Evolutionary conservation across 2,797 vertebrate genomes (phyloP), one percentile per base, ranked within the genome.

Genomic region (Sebastes iracundus): DNA sequence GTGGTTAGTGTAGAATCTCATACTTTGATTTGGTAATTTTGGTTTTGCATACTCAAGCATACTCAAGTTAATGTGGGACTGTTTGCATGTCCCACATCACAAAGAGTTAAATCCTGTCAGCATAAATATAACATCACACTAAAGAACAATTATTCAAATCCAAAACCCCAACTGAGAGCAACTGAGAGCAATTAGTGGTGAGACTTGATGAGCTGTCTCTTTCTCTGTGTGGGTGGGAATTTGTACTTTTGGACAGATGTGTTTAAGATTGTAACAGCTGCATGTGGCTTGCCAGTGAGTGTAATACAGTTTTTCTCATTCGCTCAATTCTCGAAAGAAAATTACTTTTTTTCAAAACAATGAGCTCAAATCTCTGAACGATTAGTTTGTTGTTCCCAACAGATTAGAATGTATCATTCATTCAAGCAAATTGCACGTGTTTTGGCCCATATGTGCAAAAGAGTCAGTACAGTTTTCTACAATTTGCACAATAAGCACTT

Each of bases 141-240:
- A 6, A 42, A 74, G 68, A 59, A 64, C n/a, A 33, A 63, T 77
- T 23, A 79, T 49, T 70, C 62, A 76, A 33, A 79, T 61, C 23
- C 23, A 22, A 32, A 64, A 53, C 32, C 25, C 14, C 11, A 7
- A 72, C 32, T 61, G 32, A 56, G 42, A 68, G 32, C 80, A 85
- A 65, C 68, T 75, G 82, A 79, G 81, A 13, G 20, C 52, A 78
- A 52, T 80, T 78, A 84, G 73, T 74, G 67, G 75, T 63, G 52
- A 82, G 64, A 82, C 49, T 46, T 61, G 64, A 81, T 13, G 25
- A 20, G 42, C 7, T 69, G 56, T 65, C 38, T 46, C 28, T 42
- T 28, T 64, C 16, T 79, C 61, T 32, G 53, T 32, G 58, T 85
- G 88, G 67, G 85, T 72, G 79, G 76, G 73, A 77, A 59, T 77